phyloP scores from a whole-genome alignment of 2,113 vertebrate genomes.

The Pavo muticus region DNA sequence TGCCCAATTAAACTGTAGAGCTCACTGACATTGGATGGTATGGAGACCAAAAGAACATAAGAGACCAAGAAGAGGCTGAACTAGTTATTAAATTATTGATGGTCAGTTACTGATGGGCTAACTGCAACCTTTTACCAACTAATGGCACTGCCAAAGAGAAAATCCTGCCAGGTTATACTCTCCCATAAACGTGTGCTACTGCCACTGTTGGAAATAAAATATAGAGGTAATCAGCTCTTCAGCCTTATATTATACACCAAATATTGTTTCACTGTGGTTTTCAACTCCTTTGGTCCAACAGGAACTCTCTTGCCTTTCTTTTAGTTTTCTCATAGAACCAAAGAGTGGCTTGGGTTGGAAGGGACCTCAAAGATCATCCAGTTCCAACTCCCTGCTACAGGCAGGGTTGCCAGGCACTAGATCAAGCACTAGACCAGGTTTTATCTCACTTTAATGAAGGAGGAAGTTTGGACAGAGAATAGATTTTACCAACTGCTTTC shows the following conservation, averaged over 20 bases:
- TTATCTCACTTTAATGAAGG: background rate
- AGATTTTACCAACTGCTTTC: background rate
- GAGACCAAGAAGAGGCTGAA: background rate
- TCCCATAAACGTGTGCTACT: background rate
- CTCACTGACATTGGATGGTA: background rate
- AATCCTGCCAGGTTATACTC: background rate
- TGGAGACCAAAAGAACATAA: background rate
- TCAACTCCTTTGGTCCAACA: background rate
- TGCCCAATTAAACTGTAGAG: background rate
- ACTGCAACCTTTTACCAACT: background rate
- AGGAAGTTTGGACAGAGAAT: background rate
- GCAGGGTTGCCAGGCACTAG: no score
- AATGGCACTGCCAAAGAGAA: background rate
- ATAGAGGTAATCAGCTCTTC: background rate
- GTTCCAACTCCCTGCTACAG: no score
- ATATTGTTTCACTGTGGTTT: background rate
- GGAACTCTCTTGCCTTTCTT: background rate
- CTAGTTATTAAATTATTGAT: background rate
- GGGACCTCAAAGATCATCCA: no score
- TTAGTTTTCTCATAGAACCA: background rate
- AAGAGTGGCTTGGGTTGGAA: no score
- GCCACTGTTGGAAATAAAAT: background rate
- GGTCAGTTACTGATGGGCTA: background rate
- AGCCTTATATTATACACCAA: background rate
- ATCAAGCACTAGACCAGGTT: background rate